Base-by-base conservation (phyloP, 2,797 vertebrate genomes). In the Notoglanidium macrostoma region DNA sequence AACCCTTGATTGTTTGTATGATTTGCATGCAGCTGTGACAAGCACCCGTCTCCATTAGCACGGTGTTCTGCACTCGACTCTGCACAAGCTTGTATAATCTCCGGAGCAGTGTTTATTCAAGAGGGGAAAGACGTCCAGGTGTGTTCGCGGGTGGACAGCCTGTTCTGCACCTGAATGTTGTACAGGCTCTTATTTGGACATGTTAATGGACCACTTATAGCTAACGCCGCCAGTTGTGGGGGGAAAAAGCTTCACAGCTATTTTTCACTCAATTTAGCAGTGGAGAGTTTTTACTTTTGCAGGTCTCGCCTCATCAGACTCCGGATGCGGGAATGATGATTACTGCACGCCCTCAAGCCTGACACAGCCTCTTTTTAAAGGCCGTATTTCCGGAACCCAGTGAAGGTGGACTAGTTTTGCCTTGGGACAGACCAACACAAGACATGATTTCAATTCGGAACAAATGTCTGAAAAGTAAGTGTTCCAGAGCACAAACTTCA, bases 1-100 rank as follows among this genome's bases (percentile, higher is more conserved):
- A 61, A 80, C 55, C 40, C 57, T 63, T 63, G 78, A 63, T n/a
- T 17, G 55, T 40, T 4, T 63, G 35, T 81, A 63, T 63, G 78
- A 80, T 80, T 80, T 61, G 26, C 55, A 63, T 81, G 78, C 78
- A 81, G 78, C 78, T 81, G 57, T 46, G 78, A n/a, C 35, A 81
- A 59, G 77, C 54, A 23, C 77, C 29, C 19, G 0, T 63, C 77
- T 40, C 32, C 21, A 40, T 59, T 79, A 88, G 86, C 26, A 46
- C 40, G 21, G 59, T 0, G 40, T 82, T 73, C 83, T 57, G 46
- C 26, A 54, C 73, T 76, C 21, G 29, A 79, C 2, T 11, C 35
- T 26, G 11, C 21, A 67, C 74, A 21, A 81, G 83, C 82, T 80
- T 59, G 72, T 61, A 17, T 65, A 40, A n/a, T 49, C 46, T 21